Conservation (phyloP, 2,113 vertebrate species). For the Candoia aspera region DNA sequence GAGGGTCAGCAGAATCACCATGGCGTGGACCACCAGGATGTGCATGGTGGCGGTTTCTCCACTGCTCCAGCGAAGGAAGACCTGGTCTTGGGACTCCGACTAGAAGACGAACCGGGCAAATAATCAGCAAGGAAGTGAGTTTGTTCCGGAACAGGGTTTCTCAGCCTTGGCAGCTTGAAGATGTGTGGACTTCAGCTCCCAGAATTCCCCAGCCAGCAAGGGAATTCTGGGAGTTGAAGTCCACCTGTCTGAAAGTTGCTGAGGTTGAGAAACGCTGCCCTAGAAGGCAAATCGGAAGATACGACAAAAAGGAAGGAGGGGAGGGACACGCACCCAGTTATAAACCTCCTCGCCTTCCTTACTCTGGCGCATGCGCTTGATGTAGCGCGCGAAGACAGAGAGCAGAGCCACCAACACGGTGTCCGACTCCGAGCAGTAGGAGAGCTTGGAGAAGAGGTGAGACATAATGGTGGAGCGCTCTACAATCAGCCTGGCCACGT, state of each 20-base stretch:
- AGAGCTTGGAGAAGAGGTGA: constrained; percentile 91
- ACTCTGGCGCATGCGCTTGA: constrained; percentile 93
- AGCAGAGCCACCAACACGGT: constrained; percentile 90
- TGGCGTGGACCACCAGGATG: constrained; percentile 96
- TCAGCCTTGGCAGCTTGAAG: neutral
- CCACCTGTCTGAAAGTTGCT: neutral
- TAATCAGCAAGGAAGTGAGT: neutral
- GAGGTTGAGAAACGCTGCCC: neutral
- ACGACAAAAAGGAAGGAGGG: neutral
- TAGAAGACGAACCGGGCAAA: constrained; percentile 39
- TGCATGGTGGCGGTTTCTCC: constrained; percentile 98
- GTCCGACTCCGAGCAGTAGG: constrained; percentile 82
- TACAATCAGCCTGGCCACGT: constrained; percentile 93
- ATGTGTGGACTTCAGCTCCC: neutral
- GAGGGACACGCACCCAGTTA: constrained; percentile 85
- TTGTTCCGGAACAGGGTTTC: neutral
- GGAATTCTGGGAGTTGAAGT: neutral
- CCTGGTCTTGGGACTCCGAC: constrained; percentile 98
- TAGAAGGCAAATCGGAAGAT: neutral
- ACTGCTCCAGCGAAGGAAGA: constrained; percentile 94
- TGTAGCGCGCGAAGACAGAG: constrained; percentile 89
- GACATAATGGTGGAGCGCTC: constrained; percentile 99
- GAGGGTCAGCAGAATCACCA: constrained; percentile 95
- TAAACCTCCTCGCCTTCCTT: constrained; percentile 98
- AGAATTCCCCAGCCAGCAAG: neutral